Evolutionary conservation across 2,888 invertebrate genomes (phyloP), one percentile per base, ranked within the genome.

Genomic region (Eupithecia tripunctaria): DNA sequence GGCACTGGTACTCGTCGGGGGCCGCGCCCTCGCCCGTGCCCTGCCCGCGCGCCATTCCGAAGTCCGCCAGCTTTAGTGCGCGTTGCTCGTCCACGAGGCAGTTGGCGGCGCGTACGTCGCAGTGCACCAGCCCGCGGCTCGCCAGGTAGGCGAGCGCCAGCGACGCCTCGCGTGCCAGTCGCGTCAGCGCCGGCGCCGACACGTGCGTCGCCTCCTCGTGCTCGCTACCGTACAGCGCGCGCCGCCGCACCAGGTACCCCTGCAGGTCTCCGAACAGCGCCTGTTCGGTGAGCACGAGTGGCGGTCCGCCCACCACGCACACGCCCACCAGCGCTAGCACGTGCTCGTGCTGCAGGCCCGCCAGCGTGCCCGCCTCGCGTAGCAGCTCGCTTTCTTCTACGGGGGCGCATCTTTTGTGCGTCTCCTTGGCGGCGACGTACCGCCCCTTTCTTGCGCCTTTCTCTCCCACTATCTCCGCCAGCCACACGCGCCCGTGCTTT

Each of bases 231-330:
- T 97, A 97, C 79, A 98, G 94, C 87, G 97, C 96, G 29, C 98
- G 95, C 68, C 98, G 86, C 59, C 83, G 81, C 92, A 56, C 91
- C 60, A 99, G 93, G 87, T 97, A 99, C 0, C 97, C 97, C 86
- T 97, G 97, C 80, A 99, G 90, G 86, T 99, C 98, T 21, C 98
- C 98, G 85, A 98, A 97, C 7, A 98, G 94, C 95, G 98, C 98
- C 81, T 97, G 97, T 88, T 98, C 98, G 98, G 98, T 98, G 0
- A 97, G 97, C 81, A 97, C 96, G 12, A 98, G 96, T 0, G 98
- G 98, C 76, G 98, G 97, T 6, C 95, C 96, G 79, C 97, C 96
- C 1, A 97, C 96, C 78, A 97, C 97, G 78, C 91, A 91, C 15
- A 98, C 97, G 0, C 97, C 98, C 18, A 97, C 88, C 25, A 98